These are phyloP conservation scores for Cerastoderma edule DNA, from an alignment of 2,888 invertebrate genomes.

Conservation along the genomic window DNA sequence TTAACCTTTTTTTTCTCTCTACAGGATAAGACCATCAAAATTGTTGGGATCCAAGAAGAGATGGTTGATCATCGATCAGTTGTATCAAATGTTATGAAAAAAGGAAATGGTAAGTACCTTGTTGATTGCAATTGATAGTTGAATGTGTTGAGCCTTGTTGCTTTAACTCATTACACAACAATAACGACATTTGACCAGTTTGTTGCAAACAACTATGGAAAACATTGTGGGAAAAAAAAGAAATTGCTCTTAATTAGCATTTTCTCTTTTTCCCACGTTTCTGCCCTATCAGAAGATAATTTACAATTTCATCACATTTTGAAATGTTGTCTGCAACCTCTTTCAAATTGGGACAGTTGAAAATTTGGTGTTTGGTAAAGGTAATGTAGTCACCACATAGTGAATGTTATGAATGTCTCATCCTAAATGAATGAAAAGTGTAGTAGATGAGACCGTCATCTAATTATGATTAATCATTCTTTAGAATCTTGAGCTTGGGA, in stretches of 20 bases:
- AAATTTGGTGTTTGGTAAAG: slow-evolving; percentile 6
- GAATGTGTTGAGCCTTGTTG: no score
- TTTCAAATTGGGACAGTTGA: slow-evolving; percentile 3
- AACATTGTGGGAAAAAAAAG: slow-evolving; percentile 13
- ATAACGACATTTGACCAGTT: no score
- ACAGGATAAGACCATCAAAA: slow-evolving; percentile 87
- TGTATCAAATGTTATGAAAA: slow-evolving; percentile 85
- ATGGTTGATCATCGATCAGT: slow-evolving; percentile 65
- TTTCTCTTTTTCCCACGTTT: slow-evolving; percentile 3
- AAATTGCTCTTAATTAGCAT: background rate
- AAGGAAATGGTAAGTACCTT: slow-evolving; percentile 81
- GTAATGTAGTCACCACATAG: no score
- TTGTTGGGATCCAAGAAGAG: slow-evolving; percentile 86
- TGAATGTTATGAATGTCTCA: slow-evolving; percentile 1
- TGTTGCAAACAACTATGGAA: no score
- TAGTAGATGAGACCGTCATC: no score
- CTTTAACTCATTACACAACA: no score
- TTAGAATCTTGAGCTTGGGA: no score
- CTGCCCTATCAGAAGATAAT: no score
- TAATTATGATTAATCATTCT: no score
- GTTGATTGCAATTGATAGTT: no score
- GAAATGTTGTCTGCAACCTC: background rate
- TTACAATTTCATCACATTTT: background rate
- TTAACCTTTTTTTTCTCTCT: slow-evolving; percentile 25
- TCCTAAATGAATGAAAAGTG: no score